Base-by-base conservation (phyloP, 2,113 vertebrate species). In the Apus apus region DNA sequence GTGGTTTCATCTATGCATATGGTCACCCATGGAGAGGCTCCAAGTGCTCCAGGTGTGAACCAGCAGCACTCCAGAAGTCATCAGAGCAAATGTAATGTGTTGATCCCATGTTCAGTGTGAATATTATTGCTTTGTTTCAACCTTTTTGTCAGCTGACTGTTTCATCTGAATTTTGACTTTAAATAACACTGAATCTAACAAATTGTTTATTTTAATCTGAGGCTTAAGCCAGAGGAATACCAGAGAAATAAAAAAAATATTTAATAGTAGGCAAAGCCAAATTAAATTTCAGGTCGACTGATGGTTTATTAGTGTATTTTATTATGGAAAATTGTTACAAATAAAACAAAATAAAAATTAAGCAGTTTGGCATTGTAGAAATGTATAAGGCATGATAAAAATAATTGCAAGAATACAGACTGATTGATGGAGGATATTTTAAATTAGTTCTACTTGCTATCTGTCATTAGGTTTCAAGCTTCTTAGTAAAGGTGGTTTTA, bases 21-120 rank as follows among this genome's bases (percentile, higher is more conserved):
- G 32, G 15, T 23, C 78, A 66, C 53, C 25, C 8, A 12, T 0
- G 0, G 20, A 25, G 8, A 11, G 50, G 17, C 30, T 75, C 19
- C 12, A 16, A 15, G 51, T 65, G 26, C 15, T 77, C 32, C 30
- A 54, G 34, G 29, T 51, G 29, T 40, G 50, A 91, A n/a, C 36
- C n/a, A 45, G 36, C 71, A 65, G 29, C 9, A 13, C 13, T 68
- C 38, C 38, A 56, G 51, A 68, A 76, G 14, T 23, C 11, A 1
- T 1, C 6, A 29, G 11, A 78, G 43, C 25, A 77, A 30, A 32
- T 60, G 25, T 60, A 87, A 10, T 43, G 19, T 14, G 17, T 62
- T 67, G 32, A 90, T 12, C 30, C 15, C 5, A 4, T 3, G 4
- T 19, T 86, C 25, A 61, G 11, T 38, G 15, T 17, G 22, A 73